phyloP scores from a whole-genome alignment of 2,113 vertebrate species.

The Mormoops blainvillei region DNA sequence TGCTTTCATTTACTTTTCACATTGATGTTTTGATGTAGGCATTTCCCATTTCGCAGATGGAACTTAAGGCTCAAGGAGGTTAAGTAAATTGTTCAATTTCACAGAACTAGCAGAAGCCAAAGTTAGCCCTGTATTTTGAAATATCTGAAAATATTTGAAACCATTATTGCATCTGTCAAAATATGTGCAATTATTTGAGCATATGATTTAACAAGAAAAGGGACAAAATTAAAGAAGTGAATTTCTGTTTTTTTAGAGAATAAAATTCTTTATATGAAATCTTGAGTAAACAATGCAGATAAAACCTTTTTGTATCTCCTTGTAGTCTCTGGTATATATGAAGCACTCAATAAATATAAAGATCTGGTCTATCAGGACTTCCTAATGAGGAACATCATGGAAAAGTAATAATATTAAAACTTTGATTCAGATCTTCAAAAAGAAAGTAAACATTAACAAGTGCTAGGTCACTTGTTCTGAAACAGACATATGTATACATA shows the following conservation, averaged over 20 bases:
- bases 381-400: neutral
- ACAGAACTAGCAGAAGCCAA: neutral
- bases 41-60: neutral
- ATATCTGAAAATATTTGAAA: neutral
- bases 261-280: neutral
- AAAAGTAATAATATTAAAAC: neutral
- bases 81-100: neutral
- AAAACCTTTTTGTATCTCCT: neutral
- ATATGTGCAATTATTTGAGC: neutral
- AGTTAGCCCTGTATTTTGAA: neutral
- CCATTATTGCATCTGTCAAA: neutral
- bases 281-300: neutral
- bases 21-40: neutral
- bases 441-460: neutral
- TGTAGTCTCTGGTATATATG: neutral
- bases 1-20: neutral
- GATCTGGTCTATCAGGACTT: neutral
- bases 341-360: neutral
- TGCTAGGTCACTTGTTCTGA: neutral
- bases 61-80: neutral
- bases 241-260: neutral
- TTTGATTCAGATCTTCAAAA: constrained; percentile 20
- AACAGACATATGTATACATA: neutral
- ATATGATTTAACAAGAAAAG: neutral
- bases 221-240: neutral